phyloP scores from a whole-genome alignment of 1,140 invertebrate species.

The Eupeodes corollae region DNA sequence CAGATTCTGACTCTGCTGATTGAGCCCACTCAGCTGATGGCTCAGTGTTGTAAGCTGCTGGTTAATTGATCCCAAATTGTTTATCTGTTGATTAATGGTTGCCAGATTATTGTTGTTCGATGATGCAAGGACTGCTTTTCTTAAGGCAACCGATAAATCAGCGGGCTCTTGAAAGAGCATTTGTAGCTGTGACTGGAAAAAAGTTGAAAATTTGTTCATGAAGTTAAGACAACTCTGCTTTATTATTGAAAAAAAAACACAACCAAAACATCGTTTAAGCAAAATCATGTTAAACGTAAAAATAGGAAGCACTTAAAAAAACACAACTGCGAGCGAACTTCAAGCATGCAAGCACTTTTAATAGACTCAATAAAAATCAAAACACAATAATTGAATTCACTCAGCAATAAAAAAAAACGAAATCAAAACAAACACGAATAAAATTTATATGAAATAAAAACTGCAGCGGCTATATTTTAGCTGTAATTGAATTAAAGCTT shows the following conservation, averaged over 20 bases:
- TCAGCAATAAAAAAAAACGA: too few species aligned
- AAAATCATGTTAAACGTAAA: too few species aligned
- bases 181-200: constrained; percentile 23
- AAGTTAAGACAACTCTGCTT: neutral
- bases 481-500: too few species aligned
- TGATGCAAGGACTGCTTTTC: constrained; percentile 9
- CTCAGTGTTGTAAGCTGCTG: constrained; percentile 34
- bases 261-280: constrained; percentile 12
- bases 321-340: too few species aligned
- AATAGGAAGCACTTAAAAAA: too few species aligned
- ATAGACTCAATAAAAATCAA: too few species aligned
- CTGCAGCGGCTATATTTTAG: too few species aligned
- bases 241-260: constrained; percentile 5
- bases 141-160: neutral
- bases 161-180: constrained; percentile 25
- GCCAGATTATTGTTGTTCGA: constrained; percentile 36
- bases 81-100: constrained; percentile 36
- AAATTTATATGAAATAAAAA: too few species aligned
- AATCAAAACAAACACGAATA: too few species aligned
- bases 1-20: constrained; percentile 35
- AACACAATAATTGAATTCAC: too few species aligned
- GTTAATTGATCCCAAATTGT: constrained; percentile 34
- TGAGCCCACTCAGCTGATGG: constrained; percentile 33
- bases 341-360: too few species aligned
- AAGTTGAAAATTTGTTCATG: neutral